Percentiles rank a stretch among this genome's conserved stretches.
phyloP scores from a whole-genome alignment of 2,888 invertebrate genomes.

The Perizoma affinitatum region DNA sequence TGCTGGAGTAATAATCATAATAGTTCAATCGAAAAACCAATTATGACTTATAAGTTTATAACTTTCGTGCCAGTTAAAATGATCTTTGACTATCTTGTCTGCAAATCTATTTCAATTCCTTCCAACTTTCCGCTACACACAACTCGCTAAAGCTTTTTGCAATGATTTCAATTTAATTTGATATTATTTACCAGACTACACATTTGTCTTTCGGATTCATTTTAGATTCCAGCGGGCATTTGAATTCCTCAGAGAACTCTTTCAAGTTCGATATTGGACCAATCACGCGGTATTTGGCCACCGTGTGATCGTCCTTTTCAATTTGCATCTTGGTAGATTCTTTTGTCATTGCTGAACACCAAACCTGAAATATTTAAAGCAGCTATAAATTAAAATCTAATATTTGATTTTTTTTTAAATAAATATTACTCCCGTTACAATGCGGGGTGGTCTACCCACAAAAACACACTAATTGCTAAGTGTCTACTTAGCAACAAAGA shows the following conservation, averaged over 20 bases:
- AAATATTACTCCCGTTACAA: too few species aligned
- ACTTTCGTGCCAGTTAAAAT: not conserved
- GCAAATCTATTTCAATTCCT: constrained; percentile 25
- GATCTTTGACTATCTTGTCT: constrained; percentile 1
- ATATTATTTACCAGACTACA: constrained; percentile 89
- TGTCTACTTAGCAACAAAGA: too few species aligned
- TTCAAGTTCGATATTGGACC: constrained; percentile 93
- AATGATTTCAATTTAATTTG: constrained; percentile 11
- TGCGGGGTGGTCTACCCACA: too few species aligned
- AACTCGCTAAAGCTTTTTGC: constrained; percentile 27
- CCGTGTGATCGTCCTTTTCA: constrained; percentile 96
- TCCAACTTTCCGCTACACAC: constrained; percentile 11
- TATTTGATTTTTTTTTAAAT: too few species aligned
- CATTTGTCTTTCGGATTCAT: constrained; percentile 95
- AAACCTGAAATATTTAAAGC: constrained; percentile 84
- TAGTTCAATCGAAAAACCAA: not conserved
- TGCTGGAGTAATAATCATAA: not conserved
- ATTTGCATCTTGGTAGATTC: constrained; percentile 93
- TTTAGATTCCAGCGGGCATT: constrained; percentile 88
- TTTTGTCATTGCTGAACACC: constrained; percentile 95
- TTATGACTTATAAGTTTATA: not conserved
- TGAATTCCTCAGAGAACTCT: constrained; percentile 92
- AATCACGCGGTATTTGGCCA: constrained; percentile 93
- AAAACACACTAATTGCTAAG: too few species aligned
- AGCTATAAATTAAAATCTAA: not conserved